phyloP scores from a whole-genome alignment of 2,888 invertebrate species.

The Nesidiocoris tenuis region DNA sequence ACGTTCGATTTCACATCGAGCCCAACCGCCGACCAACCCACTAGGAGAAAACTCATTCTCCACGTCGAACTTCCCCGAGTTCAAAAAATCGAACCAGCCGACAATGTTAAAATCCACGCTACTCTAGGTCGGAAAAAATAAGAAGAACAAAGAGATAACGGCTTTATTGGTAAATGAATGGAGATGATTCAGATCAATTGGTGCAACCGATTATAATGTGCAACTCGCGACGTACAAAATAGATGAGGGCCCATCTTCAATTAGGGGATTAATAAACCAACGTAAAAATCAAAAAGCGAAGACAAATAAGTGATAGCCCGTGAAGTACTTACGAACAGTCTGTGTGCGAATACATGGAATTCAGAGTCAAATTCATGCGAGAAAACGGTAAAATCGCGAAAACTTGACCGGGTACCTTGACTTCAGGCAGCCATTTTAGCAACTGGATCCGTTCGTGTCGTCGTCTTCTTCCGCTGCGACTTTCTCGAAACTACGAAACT shows the following conservation, averaged over 20 bases:
- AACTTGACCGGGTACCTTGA: conserved; percentile 37
- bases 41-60: neutral
- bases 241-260: neutral
- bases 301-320: neutral
- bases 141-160: neutral
- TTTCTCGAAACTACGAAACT: too few relatives aligned
- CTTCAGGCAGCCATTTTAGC: conserved; percentile 37
- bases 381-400: conserved; percentile 28
- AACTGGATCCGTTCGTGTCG: conserved; percentile 20
- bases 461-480: neutral
- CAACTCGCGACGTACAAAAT: conserved; percentile 12
- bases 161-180: too few relatives aligned
- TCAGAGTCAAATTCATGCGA: conserved; percentile 43
- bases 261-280: too few relatives aligned
- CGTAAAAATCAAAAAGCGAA: neutral
- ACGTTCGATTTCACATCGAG: conserved; percentile 34
- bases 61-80: too few relatives aligned
- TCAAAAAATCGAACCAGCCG: too few relatives aligned
- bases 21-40: conserved; percentile 32
- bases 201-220: neutral
- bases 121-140: too few relatives aligned
- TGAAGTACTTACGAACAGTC: conserved; percentile 46
- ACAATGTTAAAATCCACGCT: too few relatives aligned
- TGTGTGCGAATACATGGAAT: conserved; percentile 50
- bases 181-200: neutral